Conservation (phyloP, 2,797 vertebrate genomes). For the Botia kubotai region DNA sequence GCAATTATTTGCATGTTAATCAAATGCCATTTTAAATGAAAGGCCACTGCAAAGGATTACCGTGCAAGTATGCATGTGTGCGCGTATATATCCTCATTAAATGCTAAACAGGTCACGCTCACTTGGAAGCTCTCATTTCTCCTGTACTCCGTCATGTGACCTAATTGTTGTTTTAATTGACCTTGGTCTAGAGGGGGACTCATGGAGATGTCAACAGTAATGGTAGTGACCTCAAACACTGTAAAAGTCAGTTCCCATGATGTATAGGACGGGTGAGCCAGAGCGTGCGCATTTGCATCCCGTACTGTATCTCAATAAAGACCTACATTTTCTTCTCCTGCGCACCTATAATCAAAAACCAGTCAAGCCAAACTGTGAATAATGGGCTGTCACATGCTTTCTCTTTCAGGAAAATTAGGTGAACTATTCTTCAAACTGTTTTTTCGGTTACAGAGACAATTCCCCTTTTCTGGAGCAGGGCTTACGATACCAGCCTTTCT, state of each 20-base stretch:
- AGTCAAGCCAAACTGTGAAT: not conserved
- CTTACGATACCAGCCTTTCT: slow-evolving; percentile 32
- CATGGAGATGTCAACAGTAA: slow-evolving; percentile 16
- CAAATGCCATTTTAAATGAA: slow-evolving; percentile 60
- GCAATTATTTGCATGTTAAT: slow-evolving; percentile 63
- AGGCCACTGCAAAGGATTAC: slow-evolving; percentile 26
- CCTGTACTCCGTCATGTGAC: slow-evolving; percentile 28
- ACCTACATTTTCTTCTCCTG: not conserved
- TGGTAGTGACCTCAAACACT: slow-evolving; percentile 38
- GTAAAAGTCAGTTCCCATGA: slow-evolving; percentile 31
- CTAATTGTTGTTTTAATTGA: slow-evolving; percentile 65
- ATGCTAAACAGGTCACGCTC: slow-evolving; percentile 42
- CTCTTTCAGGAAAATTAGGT: not conserved
- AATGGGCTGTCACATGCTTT: not conserved
- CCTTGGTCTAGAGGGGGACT: not conserved
- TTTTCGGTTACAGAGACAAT: not conserved
- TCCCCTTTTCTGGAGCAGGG: not conserved
- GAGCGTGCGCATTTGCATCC: slow-evolving; percentile 15
- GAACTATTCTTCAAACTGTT: not conserved
- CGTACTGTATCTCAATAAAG: not conserved
- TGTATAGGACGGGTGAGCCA: not conserved
- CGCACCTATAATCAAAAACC: not conserved
- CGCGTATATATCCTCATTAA: slow-evolving; percentile 41
- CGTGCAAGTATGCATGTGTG: slow-evolving; percentile 5
- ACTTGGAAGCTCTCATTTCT: slow-evolving; percentile 32